Evolutionary conservation across 92 coral and sea anemone species (phyloP), one percentile per base, ranked within the genome.

Genomic region (Zoanthus sociatus): DNA sequence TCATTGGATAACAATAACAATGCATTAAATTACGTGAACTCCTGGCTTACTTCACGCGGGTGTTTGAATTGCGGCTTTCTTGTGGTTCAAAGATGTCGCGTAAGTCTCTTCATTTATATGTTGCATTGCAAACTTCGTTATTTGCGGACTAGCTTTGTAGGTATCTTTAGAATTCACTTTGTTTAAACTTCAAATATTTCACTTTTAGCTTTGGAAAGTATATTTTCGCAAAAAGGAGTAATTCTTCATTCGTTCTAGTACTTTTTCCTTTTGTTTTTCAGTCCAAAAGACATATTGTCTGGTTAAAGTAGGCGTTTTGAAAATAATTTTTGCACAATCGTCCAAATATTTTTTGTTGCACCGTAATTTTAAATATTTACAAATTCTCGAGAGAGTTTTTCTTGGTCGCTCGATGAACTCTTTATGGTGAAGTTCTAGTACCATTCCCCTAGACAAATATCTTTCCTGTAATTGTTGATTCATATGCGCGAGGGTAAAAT

Each of bases 271-370:
- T 55, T 86, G 89, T 30, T 30, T 46, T 26, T 86, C 83, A 7
- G 63, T 45, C 89, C 89, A 86, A 32, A 86, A 68, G 13, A 86
- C 84, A 13, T 86, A 60, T n/a, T 86, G 20, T 76, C 89, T 76
- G 13, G 89, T 86, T 83, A 75, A 3, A 12, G 82, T 73, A 20
- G 75, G 83, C 67, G 60, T 54, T 53, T 58, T 86, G 44, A 75
- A 86, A 18, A 86, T 33, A 44, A 86, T 86, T 7, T 58, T 86
- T 15, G 83, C 84, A 15, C 89, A 86, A 77, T 86, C 89, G 17
- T 76, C 89, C 56, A 76, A 56, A 44, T 86, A 86, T 42, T 76
- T 76, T 42, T 86, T 77, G 66, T 20, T 48, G 83, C 89, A 86
- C 30, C 51, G 74, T 61, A 86, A 76, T 48, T 78, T 78, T 14